phyloP scores from a whole-genome alignment of 2,888 invertebrate species.

The Phyto melanocephala region DNA sequence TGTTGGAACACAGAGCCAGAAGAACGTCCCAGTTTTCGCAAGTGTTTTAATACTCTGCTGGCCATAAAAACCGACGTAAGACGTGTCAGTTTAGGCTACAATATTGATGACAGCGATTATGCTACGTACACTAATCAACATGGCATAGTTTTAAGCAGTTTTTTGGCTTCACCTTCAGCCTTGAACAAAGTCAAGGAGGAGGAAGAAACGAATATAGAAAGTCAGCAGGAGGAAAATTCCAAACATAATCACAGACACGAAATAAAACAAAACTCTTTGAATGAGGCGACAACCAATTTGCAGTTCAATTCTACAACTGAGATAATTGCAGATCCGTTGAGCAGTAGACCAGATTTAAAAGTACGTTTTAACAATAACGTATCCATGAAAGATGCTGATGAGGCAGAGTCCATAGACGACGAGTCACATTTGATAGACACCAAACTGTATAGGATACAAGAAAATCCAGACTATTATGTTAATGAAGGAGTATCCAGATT shows the following conservation, averaged over 20 bases:
- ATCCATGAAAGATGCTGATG: slow-evolving; percentile 41
- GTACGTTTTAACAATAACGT: slow-evolving; percentile 51
- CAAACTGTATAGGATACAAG: slow-evolving; percentile 51
- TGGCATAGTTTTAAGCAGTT: slow-evolving; percentile 62
- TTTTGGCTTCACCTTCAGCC: slow-evolving; percentile 44
- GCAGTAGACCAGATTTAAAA: slow-evolving; percentile 51
- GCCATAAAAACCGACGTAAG: slow-evolving; percentile 72
- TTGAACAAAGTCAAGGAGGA: slow-evolving; percentile 57
- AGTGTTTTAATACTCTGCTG: slow-evolving; percentile 82
- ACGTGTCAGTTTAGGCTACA: slow-evolving; percentile 65
- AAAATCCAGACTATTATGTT: slow-evolving; percentile 69
- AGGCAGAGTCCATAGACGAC: slow-evolving; percentile 33
- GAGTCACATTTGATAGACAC: slow-evolving; percentile 60
- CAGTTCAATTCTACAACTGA: neutral
- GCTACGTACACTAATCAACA: slow-evolving; percentile 66
- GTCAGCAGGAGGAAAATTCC: neutral
- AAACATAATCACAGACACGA: slow-evolving; percentile 16
- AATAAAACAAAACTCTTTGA: slow-evolving; percentile 44
- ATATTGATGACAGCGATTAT: slow-evolving; percentile 63
- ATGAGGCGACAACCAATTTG: slow-evolving; percentile 8
- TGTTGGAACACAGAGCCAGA: slow-evolving; percentile 94
- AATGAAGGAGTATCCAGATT: slow-evolving; percentile 74
- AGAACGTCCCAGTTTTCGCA: slow-evolving; percentile 91
- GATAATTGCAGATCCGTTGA: neutral
- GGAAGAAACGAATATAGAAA: neutral